Evolutionary conservation across 2,888 invertebrate species (phyloP).

Genomic region (Tetragnatha montana): DNA sequence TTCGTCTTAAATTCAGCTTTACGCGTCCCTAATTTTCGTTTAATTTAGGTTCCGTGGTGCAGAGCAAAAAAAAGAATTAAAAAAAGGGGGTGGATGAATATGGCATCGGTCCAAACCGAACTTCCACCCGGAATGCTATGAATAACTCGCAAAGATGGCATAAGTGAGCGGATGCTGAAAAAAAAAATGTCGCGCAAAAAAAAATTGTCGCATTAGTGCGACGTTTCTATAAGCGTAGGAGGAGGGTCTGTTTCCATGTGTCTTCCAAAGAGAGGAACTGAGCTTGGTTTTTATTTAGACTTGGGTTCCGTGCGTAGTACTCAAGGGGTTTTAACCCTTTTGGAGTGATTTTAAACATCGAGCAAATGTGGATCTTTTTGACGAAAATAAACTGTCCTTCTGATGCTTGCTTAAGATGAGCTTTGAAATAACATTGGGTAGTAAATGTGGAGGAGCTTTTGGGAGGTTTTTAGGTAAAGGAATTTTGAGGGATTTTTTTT

Average conservation of each 20-base stretch:
- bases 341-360: neutral
- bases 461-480: neutral
- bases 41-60: slow-evolving; percentile 52
- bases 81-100: slow-evolving; percentile 9
- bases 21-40: slow-evolving; percentile 64
- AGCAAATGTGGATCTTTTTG: neutral
- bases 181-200: slow-evolving; percentile 22
- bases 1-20: slow-evolving; percentile 62
- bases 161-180: neutral
- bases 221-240: slow-evolving; percentile 52
- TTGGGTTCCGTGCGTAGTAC: neutral
- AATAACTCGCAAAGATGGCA: slow-evolving; percentile 60
- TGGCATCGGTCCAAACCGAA: slow-evolving; percentile 49
- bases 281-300: slow-evolving; percentile 29
- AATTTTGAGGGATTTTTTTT: neutral
- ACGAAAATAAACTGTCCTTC: neutral
- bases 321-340: neutral
- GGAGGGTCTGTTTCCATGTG: neutral
- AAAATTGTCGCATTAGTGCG: slow-evolving; percentile 34
- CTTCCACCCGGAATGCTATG: slow-evolving; percentile 57
- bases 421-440: neutral
- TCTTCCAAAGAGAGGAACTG: slow-evolving; percentile 21
- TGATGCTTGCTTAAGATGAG: neutral
- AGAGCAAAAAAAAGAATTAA: slow-evolving; percentile 30
- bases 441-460: neutral